Percentiles rank a stretch among this genome's conserved stretches.
Conservation (phyloP, 1,140 invertebrate species). For the Calliopsis andreniformis region DNA sequence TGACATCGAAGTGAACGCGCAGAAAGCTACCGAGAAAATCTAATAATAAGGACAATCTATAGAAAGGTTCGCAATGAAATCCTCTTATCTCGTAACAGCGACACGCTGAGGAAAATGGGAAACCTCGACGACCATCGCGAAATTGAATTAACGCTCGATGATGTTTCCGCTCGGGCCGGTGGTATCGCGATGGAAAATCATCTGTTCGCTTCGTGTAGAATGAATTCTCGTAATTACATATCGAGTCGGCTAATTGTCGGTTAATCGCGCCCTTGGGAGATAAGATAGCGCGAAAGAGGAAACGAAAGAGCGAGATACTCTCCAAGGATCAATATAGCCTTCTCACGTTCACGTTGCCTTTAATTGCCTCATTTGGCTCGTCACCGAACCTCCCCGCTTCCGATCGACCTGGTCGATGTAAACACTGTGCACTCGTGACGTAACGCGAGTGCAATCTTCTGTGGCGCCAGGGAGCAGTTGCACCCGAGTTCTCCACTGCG, state of each 20-base stretch:
- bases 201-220: too few relatives aligned
- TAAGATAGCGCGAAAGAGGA: constrained; percentile 18
- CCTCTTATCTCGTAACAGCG: too few relatives aligned
- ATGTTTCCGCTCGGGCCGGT: background rate
- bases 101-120: too few relatives aligned
- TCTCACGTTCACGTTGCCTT: background rate
- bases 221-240: background rate
- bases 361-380: constrained; percentile 9
- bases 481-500: too few relatives aligned
- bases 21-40: too few relatives aligned
- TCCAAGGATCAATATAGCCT: background rate
- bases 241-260: background rate
- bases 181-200: too few relatives aligned
- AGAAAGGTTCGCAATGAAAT: too few relatives aligned
- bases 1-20: background rate
- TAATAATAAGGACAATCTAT: too few relatives aligned
- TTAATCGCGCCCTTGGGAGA: constrained; percentile 28
- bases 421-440: background rate
- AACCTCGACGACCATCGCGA: background rate
- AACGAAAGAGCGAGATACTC: background rate
- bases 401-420: constrained; percentile 20
- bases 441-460: too few relatives aligned
- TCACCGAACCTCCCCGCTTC: background rate
- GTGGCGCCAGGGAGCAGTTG: too few relatives aligned
- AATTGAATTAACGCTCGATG: background rate